Evolutionary conservation across 2,888 invertebrate genomes (phyloP).

Genomic region (Drosophila maculinotata): DNA sequence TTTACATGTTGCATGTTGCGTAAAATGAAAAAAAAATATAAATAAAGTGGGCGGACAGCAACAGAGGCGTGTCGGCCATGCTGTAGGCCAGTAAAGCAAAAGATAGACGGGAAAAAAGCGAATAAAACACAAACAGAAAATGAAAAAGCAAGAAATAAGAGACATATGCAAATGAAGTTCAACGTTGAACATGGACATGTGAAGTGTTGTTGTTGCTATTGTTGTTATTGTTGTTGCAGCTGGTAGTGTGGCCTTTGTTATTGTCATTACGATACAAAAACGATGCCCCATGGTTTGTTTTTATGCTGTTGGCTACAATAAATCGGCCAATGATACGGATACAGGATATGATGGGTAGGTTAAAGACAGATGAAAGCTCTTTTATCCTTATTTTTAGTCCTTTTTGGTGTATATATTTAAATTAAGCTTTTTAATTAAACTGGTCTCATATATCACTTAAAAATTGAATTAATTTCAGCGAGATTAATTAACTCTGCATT

Average conservation of each 20-base stretch:
- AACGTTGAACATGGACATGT: conserved; percentile 28
- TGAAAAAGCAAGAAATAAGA: neutral
- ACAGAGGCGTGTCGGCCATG: conserved; percentile 16
- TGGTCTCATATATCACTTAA: too few species aligned
- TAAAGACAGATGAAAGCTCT: conserved; percentile 12
- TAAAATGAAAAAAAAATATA: conserved; percentile 9
- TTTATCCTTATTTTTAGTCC: neutral
- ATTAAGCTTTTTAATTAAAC: too few species aligned
- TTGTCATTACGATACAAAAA: conserved; percentile 29
- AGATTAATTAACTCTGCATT: too few species aligned
- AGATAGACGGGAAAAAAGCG: neutral
- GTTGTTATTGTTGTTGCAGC: conserved; percentile 2
- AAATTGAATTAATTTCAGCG: too few species aligned
- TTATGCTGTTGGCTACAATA: conserved; percentile 39
- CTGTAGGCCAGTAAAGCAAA: conserved; percentile 9
- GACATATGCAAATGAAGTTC: conserved; percentile 48
- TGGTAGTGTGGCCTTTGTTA: conserved; percentile 24
- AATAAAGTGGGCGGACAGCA: conserved; percentile 23
- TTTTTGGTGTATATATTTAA: too few species aligned
- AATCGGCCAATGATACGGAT: conserved; percentile 50
- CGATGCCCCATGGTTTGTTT: conserved; percentile 11
- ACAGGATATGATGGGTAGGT: conserved; percentile 11
- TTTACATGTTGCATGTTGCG: conserved; percentile 36
- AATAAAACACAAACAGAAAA: neutral
- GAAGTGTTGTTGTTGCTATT: conserved; percentile 6